Evolutionary conservation across 2,888 invertebrate species (phyloP).

Genomic region (Rhorus exstirpatorius): DNA sequence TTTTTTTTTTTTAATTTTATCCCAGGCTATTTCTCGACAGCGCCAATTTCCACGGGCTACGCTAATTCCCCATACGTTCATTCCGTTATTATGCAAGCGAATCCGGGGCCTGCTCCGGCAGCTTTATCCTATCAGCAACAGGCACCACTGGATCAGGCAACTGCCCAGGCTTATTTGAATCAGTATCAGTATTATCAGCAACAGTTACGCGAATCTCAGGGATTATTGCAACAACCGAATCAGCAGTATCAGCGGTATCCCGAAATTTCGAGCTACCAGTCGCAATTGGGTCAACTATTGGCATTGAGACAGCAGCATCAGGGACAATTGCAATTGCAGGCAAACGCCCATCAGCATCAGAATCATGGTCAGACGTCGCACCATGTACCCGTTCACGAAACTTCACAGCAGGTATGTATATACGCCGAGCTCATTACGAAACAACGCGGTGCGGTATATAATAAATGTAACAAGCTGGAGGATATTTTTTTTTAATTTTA

Average conservation of each 20-base stretch:
- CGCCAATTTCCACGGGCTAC: slow-evolving; percentile 53
- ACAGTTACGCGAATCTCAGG: slow-evolving; percentile 60
- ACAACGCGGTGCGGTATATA: neutral
- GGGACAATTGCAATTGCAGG: slow-evolving; percentile 62
- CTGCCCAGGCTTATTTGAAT: slow-evolving; percentile 76
- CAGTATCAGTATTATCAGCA: slow-evolving; percentile 74
- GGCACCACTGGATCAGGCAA: slow-evolving; percentile 72
- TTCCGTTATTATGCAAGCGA: slow-evolving; percentile 20
- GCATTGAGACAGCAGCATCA: slow-evolving; percentile 77
- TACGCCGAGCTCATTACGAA: slow-evolving; percentile 18
- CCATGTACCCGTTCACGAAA: slow-evolving; percentile 51
- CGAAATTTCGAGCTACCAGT: slow-evolving; percentile 71
- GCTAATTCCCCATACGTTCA: slow-evolving; percentile 56
- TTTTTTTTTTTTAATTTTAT: neutral
- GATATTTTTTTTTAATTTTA: neutral
- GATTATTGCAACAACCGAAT: slow-evolving; percentile 68
- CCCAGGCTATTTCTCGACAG: slow-evolving; percentile 65
- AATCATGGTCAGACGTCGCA: slow-evolving; percentile 61
- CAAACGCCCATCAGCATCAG: slow-evolving; percentile 54
- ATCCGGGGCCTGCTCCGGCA: slow-evolving; percentile 17
- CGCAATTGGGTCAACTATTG: slow-evolving; percentile 76
- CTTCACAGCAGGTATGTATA: slow-evolving; percentile 67
- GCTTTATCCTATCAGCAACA: slow-evolving; percentile 68
- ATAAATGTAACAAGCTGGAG: neutral
- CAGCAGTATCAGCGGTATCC: slow-evolving; percentile 48